These are phyloP conservation scores for Drosophila maculinotata DNA, from an alignment of 2,888 invertebrate genomes.

Conservation along the genomic window DNA sequence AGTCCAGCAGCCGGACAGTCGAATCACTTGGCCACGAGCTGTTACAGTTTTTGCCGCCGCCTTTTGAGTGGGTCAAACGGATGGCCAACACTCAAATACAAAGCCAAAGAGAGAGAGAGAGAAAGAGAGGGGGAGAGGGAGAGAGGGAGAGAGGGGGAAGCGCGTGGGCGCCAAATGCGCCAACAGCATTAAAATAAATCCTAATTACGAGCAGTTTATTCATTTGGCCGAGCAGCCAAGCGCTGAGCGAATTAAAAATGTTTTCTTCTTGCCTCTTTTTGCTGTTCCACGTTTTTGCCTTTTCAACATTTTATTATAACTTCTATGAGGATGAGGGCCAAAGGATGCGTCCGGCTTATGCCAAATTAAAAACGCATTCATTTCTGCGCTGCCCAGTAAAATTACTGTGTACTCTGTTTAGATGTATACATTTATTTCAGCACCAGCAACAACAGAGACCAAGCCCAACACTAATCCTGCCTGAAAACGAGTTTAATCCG, in stretches of 20 bases:
- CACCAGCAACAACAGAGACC: slow-evolving; percentile 22
- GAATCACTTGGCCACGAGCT: slow-evolving; percentile 46
- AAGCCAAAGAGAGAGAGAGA: slow-evolving; percentile 21
- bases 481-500: slow-evolving; percentile 55
- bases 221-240: slow-evolving; percentile 55
- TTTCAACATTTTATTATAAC: slow-evolving; percentile 61
- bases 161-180: slow-evolving; percentile 47
- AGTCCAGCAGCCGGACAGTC: neutral
- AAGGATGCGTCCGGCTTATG: slow-evolving; percentile 70
- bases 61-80: slow-evolving; percentile 68
- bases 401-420: slow-evolving; percentile 22
- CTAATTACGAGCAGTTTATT: slow-evolving; percentile 81
- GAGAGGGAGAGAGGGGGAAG: neutral
- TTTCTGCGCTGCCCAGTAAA: slow-evolving; percentile 38
- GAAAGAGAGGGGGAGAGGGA: neutral
- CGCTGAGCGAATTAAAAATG: slow-evolving; percentile 62
- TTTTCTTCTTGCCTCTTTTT: slow-evolving; percentile 21
- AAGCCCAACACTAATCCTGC: slow-evolving; percentile 62
- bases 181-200: slow-evolving; percentile 76
- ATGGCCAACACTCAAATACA: slow-evolving; percentile 50
- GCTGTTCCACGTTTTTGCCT: slow-evolving; percentile 9
- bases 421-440: slow-evolving; percentile 26
- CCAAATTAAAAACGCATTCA: slow-evolving; percentile 81
- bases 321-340: slow-evolving; percentile 33
- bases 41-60: slow-evolving; percentile 59